Conservation (phyloP, 2,797 vertebrate genomes). For the Betta splendens region DNA sequence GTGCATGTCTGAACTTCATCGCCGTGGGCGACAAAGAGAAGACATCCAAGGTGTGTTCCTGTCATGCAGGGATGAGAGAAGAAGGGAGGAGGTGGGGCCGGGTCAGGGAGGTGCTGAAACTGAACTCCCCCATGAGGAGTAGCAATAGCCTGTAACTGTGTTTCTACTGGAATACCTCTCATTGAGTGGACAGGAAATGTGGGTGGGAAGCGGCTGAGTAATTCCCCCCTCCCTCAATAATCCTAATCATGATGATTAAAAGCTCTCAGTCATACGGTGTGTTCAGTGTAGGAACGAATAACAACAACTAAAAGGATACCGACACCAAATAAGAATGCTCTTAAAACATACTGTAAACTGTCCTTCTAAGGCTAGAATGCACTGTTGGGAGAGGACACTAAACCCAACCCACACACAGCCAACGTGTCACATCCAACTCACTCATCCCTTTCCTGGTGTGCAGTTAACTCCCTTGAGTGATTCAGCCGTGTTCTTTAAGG, state of each 20-base stretch:
- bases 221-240: conserved; percentile 7
- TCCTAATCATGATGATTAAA: not conserved
- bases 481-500: conserved; percentile 36
- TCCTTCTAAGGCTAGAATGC: not conserved
- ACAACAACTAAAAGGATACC: not conserved
- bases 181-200: conserved; percentile 11
- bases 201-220: conserved; percentile 3
- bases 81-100: not conserved
- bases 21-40: not conserved
- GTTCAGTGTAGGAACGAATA: no score
- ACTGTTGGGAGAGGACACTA: conserved; percentile 11
- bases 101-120: not conserved
- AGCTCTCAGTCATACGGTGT: not conserved
- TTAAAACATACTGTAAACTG: not conserved
- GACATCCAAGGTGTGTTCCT: conserved; percentile 1
- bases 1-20: not conserved
- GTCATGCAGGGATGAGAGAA: conserved; percentile 1
- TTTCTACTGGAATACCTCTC: conserved; percentile 5
- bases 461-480: conserved; percentile 48
- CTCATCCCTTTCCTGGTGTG: conserved; percentile 24
- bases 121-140: conserved; percentile 2
- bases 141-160: conserved; percentile 3
- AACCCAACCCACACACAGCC: conserved; percentile 14
- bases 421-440: conserved; percentile 32
- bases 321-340: conserved; percentile 1